Conservation (phyloP, 2,888 invertebrate species). For the Chirona hameri region DNA sequence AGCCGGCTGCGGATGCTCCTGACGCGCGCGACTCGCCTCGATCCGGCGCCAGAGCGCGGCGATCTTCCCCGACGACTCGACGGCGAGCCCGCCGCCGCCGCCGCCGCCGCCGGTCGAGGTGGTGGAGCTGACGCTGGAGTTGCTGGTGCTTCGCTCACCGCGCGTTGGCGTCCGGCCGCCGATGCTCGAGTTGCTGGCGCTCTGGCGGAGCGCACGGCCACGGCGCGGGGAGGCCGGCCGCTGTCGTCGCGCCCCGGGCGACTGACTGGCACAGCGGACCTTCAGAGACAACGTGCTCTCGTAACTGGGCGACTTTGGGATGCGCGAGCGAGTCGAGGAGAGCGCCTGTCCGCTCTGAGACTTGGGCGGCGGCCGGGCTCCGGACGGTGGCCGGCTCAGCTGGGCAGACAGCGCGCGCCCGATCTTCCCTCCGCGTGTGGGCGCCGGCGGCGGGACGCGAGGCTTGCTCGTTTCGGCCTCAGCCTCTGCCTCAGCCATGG, state of each 20-base stretch:
- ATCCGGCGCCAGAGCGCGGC: constrained; percentile 35
- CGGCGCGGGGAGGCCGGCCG: constrained; percentile 22
- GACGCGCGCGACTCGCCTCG: neutral
- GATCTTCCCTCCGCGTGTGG: neutral
- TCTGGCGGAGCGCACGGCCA: neutral
- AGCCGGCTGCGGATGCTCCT: neutral
- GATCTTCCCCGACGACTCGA: neutral
- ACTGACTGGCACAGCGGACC: constrained; percentile 34
- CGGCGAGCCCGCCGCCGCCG: neutral
- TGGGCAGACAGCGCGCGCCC: neutral
- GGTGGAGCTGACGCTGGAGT: constrained; percentile 36
- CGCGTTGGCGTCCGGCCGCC: neutral
- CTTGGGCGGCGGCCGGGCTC: constrained; percentile 5
- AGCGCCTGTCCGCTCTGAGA: neutral
- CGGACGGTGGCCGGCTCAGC: neutral
- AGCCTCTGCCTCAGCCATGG: neutral
- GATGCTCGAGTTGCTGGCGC: constrained; percentile 35
- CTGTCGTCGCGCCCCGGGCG: neutral
- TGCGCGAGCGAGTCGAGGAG: neutral
- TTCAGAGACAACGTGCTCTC: constrained; percentile 5
- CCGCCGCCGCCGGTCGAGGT: neutral
- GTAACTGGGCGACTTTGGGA: constrained; percentile 7
- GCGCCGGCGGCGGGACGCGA: neutral
- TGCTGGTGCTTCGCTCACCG: constrained; percentile 1
- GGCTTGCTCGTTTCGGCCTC: neutral